These are phyloP conservation scores for Salvelinus alpinus DNA, from an alignment of 2,113 vertebrate species.

Conservation along the genomic window DNA sequence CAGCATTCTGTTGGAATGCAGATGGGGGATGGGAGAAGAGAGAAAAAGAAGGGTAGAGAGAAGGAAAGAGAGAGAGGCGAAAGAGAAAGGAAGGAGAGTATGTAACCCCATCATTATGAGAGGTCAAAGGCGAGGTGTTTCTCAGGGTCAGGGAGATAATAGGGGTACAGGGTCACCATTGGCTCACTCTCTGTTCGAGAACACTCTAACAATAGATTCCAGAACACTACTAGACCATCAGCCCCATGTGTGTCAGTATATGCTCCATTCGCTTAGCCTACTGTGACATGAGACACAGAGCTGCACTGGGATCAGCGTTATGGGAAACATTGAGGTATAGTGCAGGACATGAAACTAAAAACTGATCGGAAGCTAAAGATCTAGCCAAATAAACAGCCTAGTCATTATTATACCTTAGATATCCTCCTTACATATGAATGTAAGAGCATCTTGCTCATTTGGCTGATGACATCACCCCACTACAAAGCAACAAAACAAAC, in stretches of 20 bases:
- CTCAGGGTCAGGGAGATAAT: not conserved
- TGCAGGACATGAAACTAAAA: slow-evolving; percentile 19
- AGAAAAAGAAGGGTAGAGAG: not conserved
- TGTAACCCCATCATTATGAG: not conserved
- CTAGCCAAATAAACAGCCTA: slow-evolving; percentile 32
- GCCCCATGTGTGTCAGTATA: too few relatives aligned
- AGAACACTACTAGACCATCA: not conserved
- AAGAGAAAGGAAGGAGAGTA: not conserved
- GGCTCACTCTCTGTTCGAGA: not conserved
- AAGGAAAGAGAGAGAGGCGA: not conserved
- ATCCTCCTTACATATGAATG: slow-evolving; percentile 29
- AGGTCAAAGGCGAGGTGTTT: not conserved
- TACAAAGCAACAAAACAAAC: not conserved
- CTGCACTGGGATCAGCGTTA: too few relatives aligned
- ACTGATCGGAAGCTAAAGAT: not conserved
- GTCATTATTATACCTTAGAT: slow-evolving; percentile 52
- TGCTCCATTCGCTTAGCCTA: too few relatives aligned
- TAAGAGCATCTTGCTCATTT: too few relatives aligned
- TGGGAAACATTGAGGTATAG: too few relatives aligned
- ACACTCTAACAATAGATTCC: not conserved
- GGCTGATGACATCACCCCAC: slow-evolving; percentile 3
- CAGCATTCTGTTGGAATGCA: slow-evolving; percentile 3
- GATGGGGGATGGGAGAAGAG: not conserved
- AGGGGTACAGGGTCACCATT: not conserved
- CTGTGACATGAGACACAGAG: too few relatives aligned